phyloP scores from a whole-genome alignment of 2,888 invertebrate genomes.

The Melinaea menophilus region DNA sequence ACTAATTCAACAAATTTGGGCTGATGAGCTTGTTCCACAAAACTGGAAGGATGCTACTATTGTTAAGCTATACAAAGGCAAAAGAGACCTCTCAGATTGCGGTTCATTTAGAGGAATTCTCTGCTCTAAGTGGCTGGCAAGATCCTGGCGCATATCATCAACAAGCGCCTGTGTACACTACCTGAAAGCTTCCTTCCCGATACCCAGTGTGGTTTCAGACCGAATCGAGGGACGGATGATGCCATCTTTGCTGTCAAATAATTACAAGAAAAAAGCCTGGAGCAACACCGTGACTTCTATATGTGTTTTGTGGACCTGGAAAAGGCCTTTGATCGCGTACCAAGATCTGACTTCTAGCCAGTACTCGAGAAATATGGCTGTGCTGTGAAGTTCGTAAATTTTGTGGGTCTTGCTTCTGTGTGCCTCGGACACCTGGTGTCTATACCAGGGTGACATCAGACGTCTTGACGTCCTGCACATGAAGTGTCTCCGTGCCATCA shows the following conservation, averaged over 20 bases:
- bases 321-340: too few species aligned
- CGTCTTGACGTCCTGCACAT: constrained; percentile 14
- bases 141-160: too few species aligned
- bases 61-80: constrained; percentile 7
- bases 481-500: constrained; percentile 14
- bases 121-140: constrained; percentile 9
- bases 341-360: constrained; percentile 7
- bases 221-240: constrained; percentile 24
- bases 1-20: too few species aligned
- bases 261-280: constrained; percentile 20
- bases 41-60: too few species aligned
- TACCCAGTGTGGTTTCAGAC: constrained; percentile 25
- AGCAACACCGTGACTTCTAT: constrained; percentile 14
- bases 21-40: too few species aligned
- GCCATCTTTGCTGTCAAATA: constrained; percentile 25
- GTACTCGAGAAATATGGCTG: constrained; percentile 8
- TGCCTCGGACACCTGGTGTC: constrained; percentile 27
- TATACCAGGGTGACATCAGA: constrained; percentile 17
- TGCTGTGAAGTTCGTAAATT: constrained; percentile 2
- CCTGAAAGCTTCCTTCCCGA: constrained; percentile 19
- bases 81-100: constrained; percentile 7
- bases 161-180: constrained; percentile 3
- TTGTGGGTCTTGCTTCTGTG: constrained; percentile 13
- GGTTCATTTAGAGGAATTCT: constrained; percentile 5
- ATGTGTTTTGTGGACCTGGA: too few species aligned